Conservation (phyloP, 2,888 invertebrate species). For the Orthosia gothica region DNA sequence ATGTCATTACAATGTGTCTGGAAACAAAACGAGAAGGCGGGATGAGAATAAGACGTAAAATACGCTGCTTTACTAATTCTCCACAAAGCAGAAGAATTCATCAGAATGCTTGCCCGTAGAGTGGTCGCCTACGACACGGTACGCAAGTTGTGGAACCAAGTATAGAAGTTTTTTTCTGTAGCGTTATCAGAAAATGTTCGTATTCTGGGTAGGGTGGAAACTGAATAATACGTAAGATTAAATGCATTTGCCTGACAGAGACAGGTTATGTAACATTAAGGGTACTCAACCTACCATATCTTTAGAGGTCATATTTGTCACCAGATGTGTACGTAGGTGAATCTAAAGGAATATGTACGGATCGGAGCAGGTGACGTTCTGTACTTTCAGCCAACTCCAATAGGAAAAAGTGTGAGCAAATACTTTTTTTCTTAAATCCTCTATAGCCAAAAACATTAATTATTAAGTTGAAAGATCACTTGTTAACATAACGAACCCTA, state of each 20-base stretch:
- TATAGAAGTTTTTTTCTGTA: neutral
- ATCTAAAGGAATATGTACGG: too few species aligned
- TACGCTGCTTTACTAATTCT: slow-evolving; percentile 68
- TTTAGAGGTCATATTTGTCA: too few species aligned
- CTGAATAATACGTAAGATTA: too few species aligned
- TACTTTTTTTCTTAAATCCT: neutral
- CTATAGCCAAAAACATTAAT: neutral
- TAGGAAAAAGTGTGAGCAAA: too few species aligned
- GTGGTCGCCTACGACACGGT: slow-evolving; percentile 61
- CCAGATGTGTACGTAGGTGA: too few species aligned
- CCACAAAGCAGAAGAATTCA: slow-evolving; percentile 76
- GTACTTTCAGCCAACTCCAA: too few species aligned
- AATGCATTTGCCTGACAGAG: neutral
- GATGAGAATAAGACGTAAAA: slow-evolving; percentile 57
- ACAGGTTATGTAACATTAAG: neutral
- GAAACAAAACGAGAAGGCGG: slow-evolving; percentile 56
- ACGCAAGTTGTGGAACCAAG: slow-evolving; percentile 45
- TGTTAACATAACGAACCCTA: slow-evolving; percentile 7
- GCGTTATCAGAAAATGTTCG: too few species aligned
- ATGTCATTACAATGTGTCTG: slow-evolving; percentile 62
- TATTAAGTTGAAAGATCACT: neutral
- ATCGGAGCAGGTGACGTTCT: too few species aligned
- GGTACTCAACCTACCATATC: neutral
- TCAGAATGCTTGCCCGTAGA: slow-evolving; percentile 69
- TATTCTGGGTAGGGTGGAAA: too few species aligned